A percentile compares a stretch with the other conserved stretches of the same genome.
Evolutionary conservation across 2,888 invertebrate genomes (phyloP).

Genomic region (Encarsia formosa): DNA sequence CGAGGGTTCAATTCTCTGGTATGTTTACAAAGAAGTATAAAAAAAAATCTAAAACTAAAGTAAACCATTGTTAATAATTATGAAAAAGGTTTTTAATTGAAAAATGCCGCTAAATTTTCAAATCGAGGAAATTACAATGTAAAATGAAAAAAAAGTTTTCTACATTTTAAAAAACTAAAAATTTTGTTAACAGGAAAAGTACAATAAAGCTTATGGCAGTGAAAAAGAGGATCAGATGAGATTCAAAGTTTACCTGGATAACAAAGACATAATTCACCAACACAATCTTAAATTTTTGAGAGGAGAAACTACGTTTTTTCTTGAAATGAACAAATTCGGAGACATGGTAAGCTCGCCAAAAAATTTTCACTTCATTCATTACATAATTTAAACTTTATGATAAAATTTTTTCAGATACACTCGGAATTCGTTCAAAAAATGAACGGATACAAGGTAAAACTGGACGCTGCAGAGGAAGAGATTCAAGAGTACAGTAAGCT

Average conservation of each 20-base stretch:
- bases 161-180: not conserved
- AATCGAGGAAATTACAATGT: too few relatives aligned
- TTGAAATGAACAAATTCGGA: conserved; percentile 77
- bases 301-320: conserved; percentile 63
- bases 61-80: too few relatives aligned
- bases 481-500: not conserved
- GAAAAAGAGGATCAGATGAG: not conserved
- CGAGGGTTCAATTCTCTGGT: too few relatives aligned
- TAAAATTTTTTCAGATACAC: conserved; percentile 54
- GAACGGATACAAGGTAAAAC: conserved; percentile 71
- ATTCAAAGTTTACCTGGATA: not conserved
- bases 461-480: conserved; percentile 35
- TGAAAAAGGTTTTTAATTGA: too few relatives aligned
- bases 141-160: not conserved
- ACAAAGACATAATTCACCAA: not conserved
- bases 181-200: not conserved
- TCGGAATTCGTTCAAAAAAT: conserved; percentile 69
- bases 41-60: too few relatives aligned
- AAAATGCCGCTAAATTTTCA: too few relatives aligned
- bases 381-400: not conserved
- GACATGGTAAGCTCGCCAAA: conserved; percentile 61
- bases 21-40: too few relatives aligned
- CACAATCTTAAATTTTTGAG: conserved; percentile 73
- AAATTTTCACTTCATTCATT: not conserved
- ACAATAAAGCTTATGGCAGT: not conserved